Conservation (phyloP, 1,140 invertebrate species). For the Frieseomelitta varia region DNA sequence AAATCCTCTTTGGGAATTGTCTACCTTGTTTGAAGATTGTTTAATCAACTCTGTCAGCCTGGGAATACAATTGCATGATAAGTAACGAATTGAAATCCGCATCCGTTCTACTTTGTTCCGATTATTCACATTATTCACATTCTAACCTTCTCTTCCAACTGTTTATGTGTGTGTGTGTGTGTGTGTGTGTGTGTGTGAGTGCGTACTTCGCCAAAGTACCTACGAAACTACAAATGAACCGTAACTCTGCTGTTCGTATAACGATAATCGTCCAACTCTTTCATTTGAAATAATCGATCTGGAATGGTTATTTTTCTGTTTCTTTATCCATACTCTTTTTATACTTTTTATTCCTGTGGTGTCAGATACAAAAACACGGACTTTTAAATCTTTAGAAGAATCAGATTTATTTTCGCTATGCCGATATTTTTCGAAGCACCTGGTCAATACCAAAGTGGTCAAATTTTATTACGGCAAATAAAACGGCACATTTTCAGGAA, state of each 20-base stretch:
- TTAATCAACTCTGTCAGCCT: background rate
- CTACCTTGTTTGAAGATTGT: background rate
- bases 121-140: background rate
- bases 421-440: no score
- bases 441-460: no score
- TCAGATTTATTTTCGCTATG: no score
- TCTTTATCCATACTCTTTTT: background rate
- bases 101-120: no score
- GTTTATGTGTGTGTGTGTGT: no score
- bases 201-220: background rate
- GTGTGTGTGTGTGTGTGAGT: no score
- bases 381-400: background rate
- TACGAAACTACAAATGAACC: background rate
- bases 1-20: constrained; percentile 5
- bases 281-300: no score
- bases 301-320: no score
- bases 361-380: background rate
- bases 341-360: background rate
- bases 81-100: background rate
- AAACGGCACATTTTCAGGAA: no score
- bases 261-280: no score
- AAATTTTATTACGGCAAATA: no score
- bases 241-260: background rate
- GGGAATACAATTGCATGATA: no score
- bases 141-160: background rate